Evolutionary conservation across 2,888 invertebrate genomes (phyloP).

Genomic region (Dasysyrphus albostriatus): DNA sequence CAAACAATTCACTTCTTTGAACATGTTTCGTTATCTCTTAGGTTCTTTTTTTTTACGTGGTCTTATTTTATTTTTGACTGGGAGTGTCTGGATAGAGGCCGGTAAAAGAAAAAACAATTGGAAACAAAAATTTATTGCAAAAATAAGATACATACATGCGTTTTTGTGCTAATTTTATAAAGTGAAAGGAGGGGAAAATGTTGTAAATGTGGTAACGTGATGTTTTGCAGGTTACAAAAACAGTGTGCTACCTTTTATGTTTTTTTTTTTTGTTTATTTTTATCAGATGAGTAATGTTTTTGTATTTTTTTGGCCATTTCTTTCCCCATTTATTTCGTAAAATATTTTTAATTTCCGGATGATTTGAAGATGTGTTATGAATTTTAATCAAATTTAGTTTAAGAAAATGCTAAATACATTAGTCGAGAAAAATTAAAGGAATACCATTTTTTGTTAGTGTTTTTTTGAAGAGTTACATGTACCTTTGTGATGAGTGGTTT

Average conservation of each 20-base stretch:
- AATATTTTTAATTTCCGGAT: too few species aligned
- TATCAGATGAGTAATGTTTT: background rate
- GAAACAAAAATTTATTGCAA: background rate
- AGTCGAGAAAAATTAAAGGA: too few species aligned
- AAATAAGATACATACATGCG: slow-evolving; percentile 7
- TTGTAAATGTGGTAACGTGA: slow-evolving; percentile 56
- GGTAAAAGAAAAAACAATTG: background rate
- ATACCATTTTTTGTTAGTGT: too few species aligned
- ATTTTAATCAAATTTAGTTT: too few species aligned
- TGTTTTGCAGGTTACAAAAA: slow-evolving; percentile 48
- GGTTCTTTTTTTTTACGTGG: slow-evolving; percentile 9
- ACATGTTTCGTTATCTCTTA: background rate
- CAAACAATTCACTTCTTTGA: slow-evolving; percentile 30
- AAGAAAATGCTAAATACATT: too few species aligned
- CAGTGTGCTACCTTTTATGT: background rate
- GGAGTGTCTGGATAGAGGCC: slow-evolving; percentile 16
- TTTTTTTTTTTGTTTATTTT: background rate
- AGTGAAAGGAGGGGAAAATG: background rate
- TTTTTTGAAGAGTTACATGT: too few species aligned
- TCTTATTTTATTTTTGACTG: slow-evolving; percentile 7
- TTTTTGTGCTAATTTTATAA: background rate
- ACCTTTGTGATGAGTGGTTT: too few species aligned
- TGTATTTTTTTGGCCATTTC: too few species aligned
- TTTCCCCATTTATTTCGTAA: too few species aligned
- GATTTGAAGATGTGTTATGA: too few species aligned